phyloP scores from a whole-genome alignment of 2,888 invertebrate species.

The Trilocha varians region DNA sequence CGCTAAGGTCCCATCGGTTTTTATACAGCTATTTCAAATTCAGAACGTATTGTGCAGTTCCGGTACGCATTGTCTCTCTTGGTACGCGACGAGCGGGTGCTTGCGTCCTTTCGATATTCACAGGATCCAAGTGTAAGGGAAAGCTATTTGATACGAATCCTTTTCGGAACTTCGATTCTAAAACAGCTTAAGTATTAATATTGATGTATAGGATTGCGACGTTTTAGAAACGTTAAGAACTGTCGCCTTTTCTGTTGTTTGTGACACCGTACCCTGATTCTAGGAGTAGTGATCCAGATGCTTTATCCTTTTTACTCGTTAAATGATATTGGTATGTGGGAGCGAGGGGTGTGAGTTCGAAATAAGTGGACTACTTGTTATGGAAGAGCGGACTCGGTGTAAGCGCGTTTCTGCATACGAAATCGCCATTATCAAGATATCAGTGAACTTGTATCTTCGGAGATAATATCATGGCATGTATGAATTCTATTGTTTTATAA shows the following conservation, averaged over 20 bases:
- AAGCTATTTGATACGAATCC: slow-evolving; percentile 70
- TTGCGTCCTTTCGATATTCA: slow-evolving; percentile 50
- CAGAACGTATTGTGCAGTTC: slow-evolving; percentile 60
- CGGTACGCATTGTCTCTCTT: slow-evolving; percentile 63
- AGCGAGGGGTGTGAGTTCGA: slow-evolving; percentile 31
- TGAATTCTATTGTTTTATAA: not conserved
- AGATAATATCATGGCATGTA: slow-evolving; percentile 35
- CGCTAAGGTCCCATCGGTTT: slow-evolving; percentile 61
- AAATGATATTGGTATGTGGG: slow-evolving; percentile 17
- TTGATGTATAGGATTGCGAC: slow-evolving; percentile 24
- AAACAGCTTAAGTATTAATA: slow-evolving; percentile 48
- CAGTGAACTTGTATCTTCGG: slow-evolving; percentile 57
- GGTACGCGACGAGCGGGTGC: slow-evolving; percentile 39
- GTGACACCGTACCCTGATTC: slow-evolving; percentile 69
- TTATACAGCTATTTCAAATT: slow-evolving; percentile 74
- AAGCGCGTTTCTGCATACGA: slow-evolving; percentile 51
- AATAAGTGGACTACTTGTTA: slow-evolving; percentile 48
- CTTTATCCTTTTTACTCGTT: slow-evolving; percentile 29
- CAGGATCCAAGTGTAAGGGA: slow-evolving; percentile 57
- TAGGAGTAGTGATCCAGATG: slow-evolving; percentile 47
- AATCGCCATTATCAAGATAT: slow-evolving; percentile 44
- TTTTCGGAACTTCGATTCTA: slow-evolving; percentile 25
- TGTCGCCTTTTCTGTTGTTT: slow-evolving; percentile 67
- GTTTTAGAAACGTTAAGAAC: slow-evolving; percentile 36
- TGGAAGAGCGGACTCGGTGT: slow-evolving; percentile 45